These are phyloP conservation scores for Amiota mariae DNA, from an alignment of 2,888 invertebrate genomes.

Conservation along the genomic window DNA sequence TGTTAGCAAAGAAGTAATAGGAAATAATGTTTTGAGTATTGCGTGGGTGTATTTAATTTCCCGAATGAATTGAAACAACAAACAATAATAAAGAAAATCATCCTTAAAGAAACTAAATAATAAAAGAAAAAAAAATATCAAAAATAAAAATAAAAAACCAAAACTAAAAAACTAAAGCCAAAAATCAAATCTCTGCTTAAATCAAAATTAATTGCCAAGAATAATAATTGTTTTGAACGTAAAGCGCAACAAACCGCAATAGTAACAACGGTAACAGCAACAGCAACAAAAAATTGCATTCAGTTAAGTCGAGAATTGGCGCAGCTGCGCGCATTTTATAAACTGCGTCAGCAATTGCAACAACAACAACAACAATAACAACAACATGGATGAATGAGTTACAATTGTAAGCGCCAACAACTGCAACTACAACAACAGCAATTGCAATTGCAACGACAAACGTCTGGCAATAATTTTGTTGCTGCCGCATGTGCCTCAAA, in stretches of 20 bases:
- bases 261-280: slow-evolving; percentile 35
- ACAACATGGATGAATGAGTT: slow-evolving; percentile 51
- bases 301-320: slow-evolving; percentile 56
- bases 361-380: slow-evolving; percentile 17
- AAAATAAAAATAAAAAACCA: neutral
- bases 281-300: slow-evolving; percentile 42
- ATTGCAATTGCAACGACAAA: slow-evolving; percentile 49
- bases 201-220: slow-evolving; percentile 70
- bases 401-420: slow-evolving; percentile 58
- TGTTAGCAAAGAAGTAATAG: neutral
- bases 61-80: slow-evolving; percentile 20
- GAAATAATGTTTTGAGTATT: slow-evolving; percentile 10
- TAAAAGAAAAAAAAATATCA: slow-evolving; percentile 16
- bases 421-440: slow-evolving; percentile 38
- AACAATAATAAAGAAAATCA: neutral
- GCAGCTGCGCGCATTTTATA: slow-evolving; percentile 54
- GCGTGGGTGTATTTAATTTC: slow-evolving; percentile 28
- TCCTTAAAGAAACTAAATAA: slow-evolving; percentile 2
- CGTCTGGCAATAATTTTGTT: slow-evolving; percentile 53
- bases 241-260: slow-evolving; percentile 48
- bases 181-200: slow-evolving; percentile 65
- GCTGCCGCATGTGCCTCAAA: slow-evolving; percentile 34
- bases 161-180: slow-evolving; percentile 23
- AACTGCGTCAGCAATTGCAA: slow-evolving; percentile 53
- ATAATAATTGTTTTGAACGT: slow-evolving; percentile 68